Conservation (phyloP, 2,797 vertebrate species). For the Dipus sagitta region DNA sequence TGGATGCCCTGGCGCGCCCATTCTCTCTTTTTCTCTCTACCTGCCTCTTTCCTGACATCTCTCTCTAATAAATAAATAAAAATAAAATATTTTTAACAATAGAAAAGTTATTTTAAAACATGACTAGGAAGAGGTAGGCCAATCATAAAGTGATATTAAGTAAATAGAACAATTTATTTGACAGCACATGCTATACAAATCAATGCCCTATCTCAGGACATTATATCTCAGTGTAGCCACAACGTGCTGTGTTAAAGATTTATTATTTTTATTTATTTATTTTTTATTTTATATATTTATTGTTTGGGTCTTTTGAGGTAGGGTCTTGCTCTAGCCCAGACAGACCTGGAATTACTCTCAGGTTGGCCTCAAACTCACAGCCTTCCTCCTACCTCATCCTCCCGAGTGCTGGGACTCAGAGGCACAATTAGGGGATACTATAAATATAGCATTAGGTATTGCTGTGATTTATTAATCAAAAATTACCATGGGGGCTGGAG, state of each 20-base stretch:
- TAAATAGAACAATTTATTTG: conserved; percentile 32
- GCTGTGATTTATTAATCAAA: conserved; percentile 29
- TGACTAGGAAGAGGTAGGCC: conserved; percentile 11
- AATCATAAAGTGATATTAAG: conserved; percentile 11
- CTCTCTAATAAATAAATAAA: no score
- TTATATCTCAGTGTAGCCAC: background rate
- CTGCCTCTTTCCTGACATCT: no score
- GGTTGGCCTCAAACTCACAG: no score
- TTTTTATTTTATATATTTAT: no score
- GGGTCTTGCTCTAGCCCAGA: no score
- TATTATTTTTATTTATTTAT: background rate
- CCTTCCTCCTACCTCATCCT: no score
- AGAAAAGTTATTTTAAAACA: conserved; percentile 62
- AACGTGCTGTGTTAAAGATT: conserved; percentile 6
- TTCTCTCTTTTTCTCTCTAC: no score
- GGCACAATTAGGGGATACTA: background rate
- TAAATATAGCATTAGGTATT: conserved; percentile 4
- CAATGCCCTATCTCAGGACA: background rate
- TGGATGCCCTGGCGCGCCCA: no score
- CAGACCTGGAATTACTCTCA: no score
- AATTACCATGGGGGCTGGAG: no score
- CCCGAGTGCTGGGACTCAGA: background rate
- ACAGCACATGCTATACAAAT: conserved; percentile 13
- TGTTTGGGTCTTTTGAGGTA: background rate
- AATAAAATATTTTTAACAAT: no score